A percentile compares a stretch with the other conserved stretches of the same genome.
phyloP scores from a whole-genome alignment of 1,140 invertebrate genomes.

The Hestina assimilis region DNA sequence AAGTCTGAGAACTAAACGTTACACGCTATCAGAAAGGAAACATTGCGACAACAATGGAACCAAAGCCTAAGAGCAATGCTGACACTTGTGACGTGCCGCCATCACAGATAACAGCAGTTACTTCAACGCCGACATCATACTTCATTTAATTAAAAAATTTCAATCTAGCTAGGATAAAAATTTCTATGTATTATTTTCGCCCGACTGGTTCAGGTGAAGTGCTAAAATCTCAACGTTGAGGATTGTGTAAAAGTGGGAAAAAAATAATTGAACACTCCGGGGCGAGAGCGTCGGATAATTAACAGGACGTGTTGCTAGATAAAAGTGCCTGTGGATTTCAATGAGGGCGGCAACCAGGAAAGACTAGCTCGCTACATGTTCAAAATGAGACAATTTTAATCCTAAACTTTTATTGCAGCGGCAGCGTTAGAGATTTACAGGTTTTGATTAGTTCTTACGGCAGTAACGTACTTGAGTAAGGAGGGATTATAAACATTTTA shows the following conservation, averaged over 20 bases:
- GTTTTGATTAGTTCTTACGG: too few species aligned
- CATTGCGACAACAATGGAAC: neutral
- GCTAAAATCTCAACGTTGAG: constrained; percentile 74
- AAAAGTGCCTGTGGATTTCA: constrained; percentile 68
- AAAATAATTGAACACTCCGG: constrained; percentile 73
- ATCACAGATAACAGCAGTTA: constrained; percentile 37
- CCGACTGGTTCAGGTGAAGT: constrained; percentile 69
- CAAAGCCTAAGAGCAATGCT: neutral
- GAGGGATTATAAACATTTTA: too few species aligned
- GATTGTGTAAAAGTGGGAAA: constrained; percentile 62
- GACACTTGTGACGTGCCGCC: constrained; percentile 25
- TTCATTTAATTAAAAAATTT: constrained; percentile 71
- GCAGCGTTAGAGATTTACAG: neutral
- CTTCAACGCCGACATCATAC: constrained; percentile 44
- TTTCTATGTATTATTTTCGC: constrained; percentile 58
- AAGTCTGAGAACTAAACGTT: neutral
- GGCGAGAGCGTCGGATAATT: constrained; percentile 70
- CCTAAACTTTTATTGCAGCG: neutral
- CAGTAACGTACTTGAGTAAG: too few species aligned
- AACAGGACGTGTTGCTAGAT: constrained; percentile 74
- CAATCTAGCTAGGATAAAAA: constrained; percentile 52
- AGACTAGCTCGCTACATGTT: constrained; percentile 15
- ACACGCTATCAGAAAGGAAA: neutral
- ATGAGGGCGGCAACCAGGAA: constrained; percentile 36
- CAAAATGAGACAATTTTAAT: constrained; percentile 13